Evolutionary conservation across 2,888 invertebrate genomes (phyloP), one percentile per base, ranked within the genome.

Genomic region (Drosophila pseudotakahashii): DNA sequence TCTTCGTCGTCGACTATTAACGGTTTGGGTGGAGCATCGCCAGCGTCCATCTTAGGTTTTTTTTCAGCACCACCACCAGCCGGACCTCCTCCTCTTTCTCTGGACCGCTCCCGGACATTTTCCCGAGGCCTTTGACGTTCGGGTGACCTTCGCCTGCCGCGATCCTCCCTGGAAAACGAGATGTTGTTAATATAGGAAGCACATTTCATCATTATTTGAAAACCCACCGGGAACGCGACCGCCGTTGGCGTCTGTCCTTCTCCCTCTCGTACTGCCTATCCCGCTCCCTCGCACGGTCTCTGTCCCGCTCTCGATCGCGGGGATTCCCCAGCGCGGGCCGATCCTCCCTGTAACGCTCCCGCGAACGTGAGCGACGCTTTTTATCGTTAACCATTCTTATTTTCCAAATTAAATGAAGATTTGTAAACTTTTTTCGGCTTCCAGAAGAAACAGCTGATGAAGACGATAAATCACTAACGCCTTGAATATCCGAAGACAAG

Each of bases 291-390:
- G 64, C 68, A 16, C 77, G 50, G 13, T 81, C 70, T 23, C 81
- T 73, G 1, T 88, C 85, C 7, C 73, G 81, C 0, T 82, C 85
- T 0, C 87, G 76, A 7, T 88, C 90, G 7, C 90, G 76, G n/a
- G 82, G 89, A 44, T 54, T 23, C 3, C 74, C 42, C 9, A 48
- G 60, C 0, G 26, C 55, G 0, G 23, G 48, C 7, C 84, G 87
- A 1, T 84, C 89, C 7, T 86, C 87, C 14, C 84, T 55, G 14
- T 67, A 75, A 66, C 85, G 91, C 30, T 92, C 92, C 3, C 90
- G 91, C 2, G 93, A 93, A 59, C 93, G 93, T 19, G 93, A 93
- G 7, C 93, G 92, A 13, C 93, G 89, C 70, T 93, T 93, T 79
- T 93, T 93, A 53, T 94, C 94, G 64, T 92, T 92, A 1, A 91